Percentiles rank a stretch among this genome's conserved stretches.
phyloP scores from a whole-genome alignment of 37 sponge, comb jelly and placozoan species.

The Agelas oroides region DNA sequence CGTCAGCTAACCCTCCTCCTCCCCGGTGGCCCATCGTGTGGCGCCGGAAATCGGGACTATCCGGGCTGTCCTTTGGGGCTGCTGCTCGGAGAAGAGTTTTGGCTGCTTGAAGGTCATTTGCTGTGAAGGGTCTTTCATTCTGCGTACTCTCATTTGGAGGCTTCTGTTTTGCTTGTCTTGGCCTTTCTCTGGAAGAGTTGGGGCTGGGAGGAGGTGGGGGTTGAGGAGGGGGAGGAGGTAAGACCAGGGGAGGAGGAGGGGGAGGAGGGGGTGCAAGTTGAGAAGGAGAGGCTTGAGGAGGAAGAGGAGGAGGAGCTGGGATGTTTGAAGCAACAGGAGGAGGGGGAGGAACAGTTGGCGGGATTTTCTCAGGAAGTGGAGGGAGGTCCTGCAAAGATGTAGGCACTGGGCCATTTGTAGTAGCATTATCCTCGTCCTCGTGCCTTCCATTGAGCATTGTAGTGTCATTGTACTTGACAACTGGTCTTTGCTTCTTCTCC shows the following conservation, averaged over 20 bases:
- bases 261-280: constrained; percentile 19
- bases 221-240: no score
- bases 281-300: constrained; percentile 46
- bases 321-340: constrained; percentile 1
- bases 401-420: no score
- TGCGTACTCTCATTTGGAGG: neutral
- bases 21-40: neutral
- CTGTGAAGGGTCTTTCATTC: constrained; percentile 43
- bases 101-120: constrained; percentile 17
- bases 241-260: no score
- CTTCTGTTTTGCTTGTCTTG: neutral
- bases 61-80: no score
- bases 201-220: neutral
- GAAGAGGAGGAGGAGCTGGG: constrained; percentile 27
- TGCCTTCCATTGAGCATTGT: no score
- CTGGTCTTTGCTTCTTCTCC: no score
- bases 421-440: no score
- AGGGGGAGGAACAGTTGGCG: constrained; percentile 8
- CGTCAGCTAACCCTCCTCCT: constrained; percentile 1
- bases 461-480: no score
- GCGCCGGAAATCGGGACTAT: neutral
- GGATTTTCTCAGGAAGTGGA: neutral
- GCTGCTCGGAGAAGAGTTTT: constrained; percentile 18
- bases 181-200: neutral
- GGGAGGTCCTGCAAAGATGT: neutral